Evolutionary conservation across 2,113 vertebrate genomes (phyloP).

Genomic region (Lathamus discolor): DNA sequence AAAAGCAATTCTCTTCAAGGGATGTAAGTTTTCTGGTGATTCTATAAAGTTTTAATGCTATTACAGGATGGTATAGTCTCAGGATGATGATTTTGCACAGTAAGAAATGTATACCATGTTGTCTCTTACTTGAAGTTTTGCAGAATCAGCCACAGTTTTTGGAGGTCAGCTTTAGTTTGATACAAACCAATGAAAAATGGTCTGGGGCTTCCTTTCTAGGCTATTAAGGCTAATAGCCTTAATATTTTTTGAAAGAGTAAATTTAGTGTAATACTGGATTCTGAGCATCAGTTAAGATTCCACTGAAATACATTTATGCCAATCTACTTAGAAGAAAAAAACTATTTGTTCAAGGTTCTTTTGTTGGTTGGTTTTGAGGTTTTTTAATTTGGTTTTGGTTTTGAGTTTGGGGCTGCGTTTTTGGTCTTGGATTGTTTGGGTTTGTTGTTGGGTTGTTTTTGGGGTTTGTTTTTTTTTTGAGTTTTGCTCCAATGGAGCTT

Average conservation of each 20-base stretch:
- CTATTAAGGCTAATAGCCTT: not conserved
- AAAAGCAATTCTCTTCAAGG: not conserved
- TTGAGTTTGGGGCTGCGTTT: not conserved
- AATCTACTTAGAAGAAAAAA: not conserved
- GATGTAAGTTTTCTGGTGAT: not conserved
- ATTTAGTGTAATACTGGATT: not conserved
- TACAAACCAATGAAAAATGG: not conserved
- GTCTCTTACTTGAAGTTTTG: not conserved
- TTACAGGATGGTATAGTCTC: not conserved
- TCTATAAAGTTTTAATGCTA: not conserved
- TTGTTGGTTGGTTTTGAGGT: not conserved
- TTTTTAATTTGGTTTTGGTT: not conserved
- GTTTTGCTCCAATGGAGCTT: not conserved
- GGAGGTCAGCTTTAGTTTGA: not conserved
- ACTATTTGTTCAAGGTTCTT: not conserved
- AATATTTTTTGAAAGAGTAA: not conserved
- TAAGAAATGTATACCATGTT: not conserved
- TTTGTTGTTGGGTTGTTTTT: not conserved
- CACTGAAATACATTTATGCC: not conserved
- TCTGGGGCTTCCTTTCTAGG: not conserved
- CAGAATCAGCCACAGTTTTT: not conserved
- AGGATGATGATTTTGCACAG: not conserved
- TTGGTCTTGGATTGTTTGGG: too few species aligned
- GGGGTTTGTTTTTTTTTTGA: not conserved
- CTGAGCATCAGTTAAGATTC: not conserved